Evolutionary conservation across 2,797 vertebrate species (phyloP).

Genomic region (Tadarida brasiliensis): DNA sequence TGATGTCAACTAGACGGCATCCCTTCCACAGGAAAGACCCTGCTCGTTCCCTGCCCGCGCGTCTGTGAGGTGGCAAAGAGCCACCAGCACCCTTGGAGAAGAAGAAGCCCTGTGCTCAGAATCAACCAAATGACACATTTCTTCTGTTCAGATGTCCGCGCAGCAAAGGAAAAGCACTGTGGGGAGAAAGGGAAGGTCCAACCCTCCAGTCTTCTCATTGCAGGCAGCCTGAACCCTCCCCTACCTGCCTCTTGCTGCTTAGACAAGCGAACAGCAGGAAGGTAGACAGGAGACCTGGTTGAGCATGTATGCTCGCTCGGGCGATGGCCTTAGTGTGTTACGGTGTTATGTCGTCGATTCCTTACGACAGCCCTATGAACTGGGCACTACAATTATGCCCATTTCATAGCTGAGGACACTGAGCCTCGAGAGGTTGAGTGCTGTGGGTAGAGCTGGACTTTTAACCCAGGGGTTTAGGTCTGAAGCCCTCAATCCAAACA

Average conservation of each 20-base stretch:
- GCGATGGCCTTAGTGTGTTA: not conserved
- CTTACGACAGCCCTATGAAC: not conserved
- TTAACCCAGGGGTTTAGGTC: not conserved
- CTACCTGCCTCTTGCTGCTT: fast-evolving
- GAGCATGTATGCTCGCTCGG: fast-evolving
- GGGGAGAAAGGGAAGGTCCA: not conserved
- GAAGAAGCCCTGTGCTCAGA: not conserved
- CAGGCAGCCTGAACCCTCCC: not conserved
- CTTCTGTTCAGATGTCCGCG: not conserved
- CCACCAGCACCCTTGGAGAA: no score
- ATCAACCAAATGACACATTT: not conserved
- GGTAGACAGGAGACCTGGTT: fast-evolving
- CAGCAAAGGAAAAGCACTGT: fast-evolving
- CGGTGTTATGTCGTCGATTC: fast-evolving
- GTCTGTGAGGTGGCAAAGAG: not conserved
- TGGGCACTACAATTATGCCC: not conserved
- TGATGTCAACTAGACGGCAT: fast-evolving
- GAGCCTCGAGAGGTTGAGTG: not conserved
- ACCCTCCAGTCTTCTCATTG: not conserved
- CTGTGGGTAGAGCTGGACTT: not conserved
- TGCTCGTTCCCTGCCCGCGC: not conserved
- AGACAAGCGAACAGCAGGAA: not conserved
- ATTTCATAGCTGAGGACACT: not conserved
- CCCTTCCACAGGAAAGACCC: not conserved
- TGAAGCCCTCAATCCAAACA: not conserved